Base-by-base conservation (phyloP, 1,140 invertebrate genomes). In the Asobara japonica region DNA sequence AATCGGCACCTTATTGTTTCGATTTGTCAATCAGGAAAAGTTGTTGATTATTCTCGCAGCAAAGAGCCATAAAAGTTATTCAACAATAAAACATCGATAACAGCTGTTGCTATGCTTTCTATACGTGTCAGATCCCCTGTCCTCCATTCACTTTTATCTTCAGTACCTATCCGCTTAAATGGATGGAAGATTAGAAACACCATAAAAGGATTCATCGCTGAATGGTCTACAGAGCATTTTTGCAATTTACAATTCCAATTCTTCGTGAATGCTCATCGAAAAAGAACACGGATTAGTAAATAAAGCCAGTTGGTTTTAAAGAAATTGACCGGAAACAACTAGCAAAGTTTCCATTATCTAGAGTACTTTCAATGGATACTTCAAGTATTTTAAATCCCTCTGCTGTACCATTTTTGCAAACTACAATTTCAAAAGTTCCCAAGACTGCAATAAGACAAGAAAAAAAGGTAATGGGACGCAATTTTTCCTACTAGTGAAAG, bases 21-120 rank as follows among this genome's bases (percentile, higher is more conserved):
- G 38, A 16, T 61, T 16, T 73, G 74, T 78, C 78, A 79, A 76
- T 81, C 73, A 75, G 6, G 7, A 45, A 79, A 81, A 83, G 70
- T 78, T 78, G 16, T 33, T 62, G 75, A 82, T 80, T 78, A 78
- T 66, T 25, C 65, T 51, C 56, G 22, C 30, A 41, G 11, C 65
- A 45, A 71, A 48, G 60, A 29, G 2, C 33, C 45, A 29, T 25
- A 13, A 73, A 30, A 76, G 73, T 74, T 72, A 73, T 75, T 61
- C 68, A 41, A 41, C 11, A 11, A 4, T 33, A 29, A 29, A 68
- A 60, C 66, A 31, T 36, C 48, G 30, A 61, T 61, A 69, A 1
- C 67, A 36, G 6, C 45, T 7, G 48, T 30, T 31, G 13, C 1
- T 48, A 20, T 33, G 13, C 11, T 11, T 18, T 18, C 20, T 10